Percentiles rank a stretch among this genome's conserved stretches.
These are phyloP conservation scores for Eristalis pertinax DNA, from an alignment of 2,888 invertebrate species.

Conservation along the genomic window DNA sequence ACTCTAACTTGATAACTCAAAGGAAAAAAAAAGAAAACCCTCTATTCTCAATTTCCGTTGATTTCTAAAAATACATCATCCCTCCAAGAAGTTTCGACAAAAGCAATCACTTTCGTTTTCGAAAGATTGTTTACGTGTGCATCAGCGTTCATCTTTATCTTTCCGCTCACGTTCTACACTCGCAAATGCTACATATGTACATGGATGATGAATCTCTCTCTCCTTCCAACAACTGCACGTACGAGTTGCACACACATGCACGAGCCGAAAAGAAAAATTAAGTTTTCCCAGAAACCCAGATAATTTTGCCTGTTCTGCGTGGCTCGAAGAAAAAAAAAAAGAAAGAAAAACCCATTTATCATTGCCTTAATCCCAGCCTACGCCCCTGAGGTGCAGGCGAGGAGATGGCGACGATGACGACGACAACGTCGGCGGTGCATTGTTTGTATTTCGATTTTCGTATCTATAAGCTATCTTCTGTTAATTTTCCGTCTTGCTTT, in stretches of 20 bases:
- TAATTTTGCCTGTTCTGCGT: slow-evolving; percentile 58
- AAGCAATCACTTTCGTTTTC: slow-evolving; percentile 67
- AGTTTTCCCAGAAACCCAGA: slow-evolving; percentile 71
- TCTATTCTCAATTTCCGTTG: background rate
- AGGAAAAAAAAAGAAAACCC: background rate
- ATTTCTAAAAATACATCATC: slow-evolving; percentile 47
- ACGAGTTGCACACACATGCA: background rate
- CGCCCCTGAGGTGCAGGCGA: slow-evolving; percentile 50
- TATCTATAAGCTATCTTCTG: slow-evolving; percentile 57
- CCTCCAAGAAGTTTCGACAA: slow-evolving; percentile 55
- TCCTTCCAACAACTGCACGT: background rate
- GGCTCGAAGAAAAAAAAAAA: background rate
- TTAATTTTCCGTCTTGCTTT: slow-evolving; percentile 18
- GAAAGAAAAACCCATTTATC: slow-evolving; percentile 67
- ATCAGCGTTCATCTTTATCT: slow-evolving; percentile 26
- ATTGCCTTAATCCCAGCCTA: slow-evolving; percentile 62
- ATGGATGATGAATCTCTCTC: background rate
- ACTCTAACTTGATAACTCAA: slow-evolving; percentile 17
- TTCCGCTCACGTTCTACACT: slow-evolving; percentile 3
- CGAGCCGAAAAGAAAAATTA: slow-evolving; percentile 37
- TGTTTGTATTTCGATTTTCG: slow-evolving; percentile 46
- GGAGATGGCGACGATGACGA: background rate
- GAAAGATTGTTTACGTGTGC: slow-evolving; percentile 24
- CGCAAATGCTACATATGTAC: background rate
- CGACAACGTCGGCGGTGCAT: slow-evolving; percentile 9